Conservation (phyloP, 2,888 invertebrate genomes). For the Drosophila subsilvestris region DNA sequence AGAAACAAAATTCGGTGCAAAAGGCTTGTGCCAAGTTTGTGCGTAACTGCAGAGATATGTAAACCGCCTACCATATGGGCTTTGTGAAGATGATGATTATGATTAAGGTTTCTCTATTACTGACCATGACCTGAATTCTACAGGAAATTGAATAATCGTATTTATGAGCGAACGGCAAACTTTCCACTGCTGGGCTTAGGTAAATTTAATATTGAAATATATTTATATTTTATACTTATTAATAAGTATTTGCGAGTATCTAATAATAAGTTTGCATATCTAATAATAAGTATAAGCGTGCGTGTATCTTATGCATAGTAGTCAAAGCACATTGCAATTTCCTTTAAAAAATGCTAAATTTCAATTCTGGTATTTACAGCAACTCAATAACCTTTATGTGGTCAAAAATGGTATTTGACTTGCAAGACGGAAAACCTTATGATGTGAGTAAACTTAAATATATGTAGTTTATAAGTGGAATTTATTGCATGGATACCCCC, state of each 20-base stretch:
- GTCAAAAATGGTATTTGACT: conserved; percentile 34
- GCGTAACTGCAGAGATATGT: background rate
- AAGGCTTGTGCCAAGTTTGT: background rate
- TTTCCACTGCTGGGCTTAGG: background rate
- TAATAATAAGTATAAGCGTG: too few species aligned
- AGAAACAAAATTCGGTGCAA: too few species aligned
- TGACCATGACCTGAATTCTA: background rate
- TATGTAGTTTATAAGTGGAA: background rate
- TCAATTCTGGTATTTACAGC: conserved; percentile 6
- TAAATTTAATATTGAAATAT: background rate
- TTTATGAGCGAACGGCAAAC: background rate
- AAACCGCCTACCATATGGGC: background rate
- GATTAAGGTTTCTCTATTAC: background rate
- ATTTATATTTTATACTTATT: background rate
- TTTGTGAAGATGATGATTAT: background rate
- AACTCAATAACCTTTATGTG: conserved; percentile 25
- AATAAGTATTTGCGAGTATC: background rate
- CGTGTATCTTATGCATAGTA: background rate
- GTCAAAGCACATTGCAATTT: background rate
- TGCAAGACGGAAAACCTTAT: conserved; percentile 29
- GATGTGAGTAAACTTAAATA: conserved; percentile 17
- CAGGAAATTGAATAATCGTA: background rate
- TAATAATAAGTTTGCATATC: background rate
- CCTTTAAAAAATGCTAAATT: background rate
- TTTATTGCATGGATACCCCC: conserved; percentile 26